Percentiles rank a stretch among this genome's conserved stretches.
Conservation (phyloP, 2,888 invertebrate species). For the Cerastis leucographa region DNA sequence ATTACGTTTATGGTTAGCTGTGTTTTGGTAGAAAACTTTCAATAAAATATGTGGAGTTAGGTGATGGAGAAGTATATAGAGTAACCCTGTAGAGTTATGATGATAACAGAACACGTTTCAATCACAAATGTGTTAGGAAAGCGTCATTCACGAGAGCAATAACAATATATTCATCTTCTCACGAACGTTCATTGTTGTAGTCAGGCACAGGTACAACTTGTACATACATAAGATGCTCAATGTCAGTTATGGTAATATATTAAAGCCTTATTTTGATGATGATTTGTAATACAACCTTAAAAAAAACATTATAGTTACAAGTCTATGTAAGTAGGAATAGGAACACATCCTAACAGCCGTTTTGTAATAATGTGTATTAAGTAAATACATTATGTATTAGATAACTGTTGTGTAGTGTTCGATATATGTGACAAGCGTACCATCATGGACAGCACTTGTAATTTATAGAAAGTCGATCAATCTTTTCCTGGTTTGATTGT, state of each 20-base stretch:
- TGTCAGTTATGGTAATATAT: background rate
- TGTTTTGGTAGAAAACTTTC: background rate
- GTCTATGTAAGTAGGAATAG: background rate
- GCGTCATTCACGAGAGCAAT: constrained; percentile 13
- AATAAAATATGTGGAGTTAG: background rate
- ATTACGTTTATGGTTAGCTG: constrained; percentile 2
- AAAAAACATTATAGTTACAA: background rate
- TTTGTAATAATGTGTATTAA: constrained; percentile 41
- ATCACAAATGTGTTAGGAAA: constrained; percentile 22
- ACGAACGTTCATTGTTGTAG: constrained; percentile 27
- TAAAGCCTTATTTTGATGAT: background rate
- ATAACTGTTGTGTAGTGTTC: constrained; percentile 41
- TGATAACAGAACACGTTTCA: background rate
- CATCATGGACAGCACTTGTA: constrained; percentile 1
- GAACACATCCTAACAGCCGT: background rate
- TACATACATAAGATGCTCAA: background rate
- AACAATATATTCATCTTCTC: constrained; percentile 25
- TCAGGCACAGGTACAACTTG: constrained; percentile 9
- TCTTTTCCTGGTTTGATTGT: constrained; percentile 14
- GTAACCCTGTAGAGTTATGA: too few species aligned
- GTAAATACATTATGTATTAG: constrained; percentile 55
- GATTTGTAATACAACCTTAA: background rate
- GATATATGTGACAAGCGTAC: constrained; percentile 49
- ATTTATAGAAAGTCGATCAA: constrained; percentile 47
- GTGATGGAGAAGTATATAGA: background rate